Evolutionary conservation across 2,888 invertebrate genomes (phyloP), one percentile per base, ranked within the genome.

Genomic region (Drosophila stalkeri): DNA sequence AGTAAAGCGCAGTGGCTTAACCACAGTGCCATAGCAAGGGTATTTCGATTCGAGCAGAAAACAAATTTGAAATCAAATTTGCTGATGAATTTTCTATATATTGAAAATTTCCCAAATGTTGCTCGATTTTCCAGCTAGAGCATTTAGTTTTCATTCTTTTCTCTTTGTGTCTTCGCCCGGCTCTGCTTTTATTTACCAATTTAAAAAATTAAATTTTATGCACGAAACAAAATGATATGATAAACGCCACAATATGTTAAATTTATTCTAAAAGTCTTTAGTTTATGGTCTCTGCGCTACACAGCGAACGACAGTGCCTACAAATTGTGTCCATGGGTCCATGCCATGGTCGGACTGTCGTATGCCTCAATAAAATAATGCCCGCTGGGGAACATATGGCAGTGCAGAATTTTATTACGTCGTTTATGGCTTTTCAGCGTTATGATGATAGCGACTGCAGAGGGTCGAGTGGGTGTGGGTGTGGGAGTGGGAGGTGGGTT

Each of bases 341-440:
- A 47, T 27, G 47, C 12, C 37, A 37, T 37, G 37, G 37, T 2
- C 37, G 60, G 60, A 59, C 37, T 37, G 54, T 54, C 54, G 74
- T 70, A 69, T 68, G 69, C 77, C 72, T 75, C 82, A 85, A 86
- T 89, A 86, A 86, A 87, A 86, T 85, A 89, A 89, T 89, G 81
- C 87, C 87, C 87, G 89, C 90, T 90, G 89, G 90, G 87, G 86
- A 90, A 90, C 87, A 87, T 87, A 87, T 90, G 87, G 87, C 84
- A 81, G 80, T 89, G 86, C 90, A 86, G 87, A 90, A 90, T 87
- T 87, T 87, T 87, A 87, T 87, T 88, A 84, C 82, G 80, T 80
- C 90, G 87, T 90, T 87, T 88, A 90, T 90, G 86, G 90, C 88
- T 84, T 88, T 90, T 81, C 85, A 82, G 81, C 81, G 75, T 81